Base-by-base conservation (phyloP, 2,888 invertebrate genomes). In the Leuctra nigra region DNA sequence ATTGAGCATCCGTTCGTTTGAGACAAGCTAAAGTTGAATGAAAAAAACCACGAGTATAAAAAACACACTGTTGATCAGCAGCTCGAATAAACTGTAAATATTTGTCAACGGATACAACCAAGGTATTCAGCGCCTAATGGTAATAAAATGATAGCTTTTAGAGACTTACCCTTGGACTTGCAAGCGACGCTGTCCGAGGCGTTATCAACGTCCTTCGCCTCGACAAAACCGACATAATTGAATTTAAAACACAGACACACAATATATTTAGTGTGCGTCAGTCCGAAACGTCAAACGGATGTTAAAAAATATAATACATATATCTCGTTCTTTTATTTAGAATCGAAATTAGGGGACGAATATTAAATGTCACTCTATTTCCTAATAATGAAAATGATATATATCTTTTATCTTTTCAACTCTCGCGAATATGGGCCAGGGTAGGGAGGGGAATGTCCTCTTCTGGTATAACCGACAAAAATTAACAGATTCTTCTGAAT, bases 291-390 rank as follows among this genome's bases (percentile, higher is more conserved):
- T 6, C n/a, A 3, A 47, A 25, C 47, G 47, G 47, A 47, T 47
- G 47, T 47, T 25, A 14, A 47, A 47, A 47, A 47, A 47, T n/a
- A n/a, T n/a, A 47, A 14, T 23, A 47, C 25, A 47, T 47, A 47
- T 47, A 16, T 23, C n/a, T n/a, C n/a, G n/a, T n/a, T n/a, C n/a
- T n/a, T 47, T 47, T 24, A 16, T 20, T 20, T 39, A 39, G 16
- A 39, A 39, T 39, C 39, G 39, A 39, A 39, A 39, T 16, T n/a
- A 39, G 39, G 39, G 39, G 39, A 39, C 39, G 20, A 39, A 39
- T 18, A 13, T 39, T n/a, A n/a, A 39, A 18, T 39, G 39, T 39
- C 39, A 39, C 39, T 39, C n/a, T n/a, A n/a, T n/a, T n/a, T n/a
- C n/a, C n/a, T n/a, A n/a, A n/a, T n/a, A n/a, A n/a, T n/a, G n/a